phyloP scores from a whole-genome alignment of 1,140 invertebrate species.

The Portunus trituberculatus region DNA sequence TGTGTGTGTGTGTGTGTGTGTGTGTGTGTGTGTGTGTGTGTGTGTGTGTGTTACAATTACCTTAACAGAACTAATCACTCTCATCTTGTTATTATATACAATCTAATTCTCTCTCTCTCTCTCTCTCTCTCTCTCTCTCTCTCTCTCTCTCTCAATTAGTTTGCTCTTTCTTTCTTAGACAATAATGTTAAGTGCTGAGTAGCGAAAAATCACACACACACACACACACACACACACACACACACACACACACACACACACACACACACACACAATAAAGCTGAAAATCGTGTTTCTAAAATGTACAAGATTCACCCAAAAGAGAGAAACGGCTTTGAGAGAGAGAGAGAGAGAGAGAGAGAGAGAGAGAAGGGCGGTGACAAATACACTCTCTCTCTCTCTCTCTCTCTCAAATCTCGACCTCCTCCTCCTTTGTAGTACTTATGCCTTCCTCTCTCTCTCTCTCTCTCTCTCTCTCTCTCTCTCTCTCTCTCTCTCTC shows the following conservation, averaged over 20 bases:
- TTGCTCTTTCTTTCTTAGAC: neutral
- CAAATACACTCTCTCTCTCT: neutral
- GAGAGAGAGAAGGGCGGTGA: neutral
- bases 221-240: constrained; percentile 43
- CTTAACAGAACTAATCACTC: too few species aligned
- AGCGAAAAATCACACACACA: neutral
- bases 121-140: neutral
- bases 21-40: too few species aligned
- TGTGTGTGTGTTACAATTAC: neutral
- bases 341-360: neutral
- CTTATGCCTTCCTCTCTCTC: neutral
- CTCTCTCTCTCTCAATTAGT: neutral
- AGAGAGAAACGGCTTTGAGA: neutral
- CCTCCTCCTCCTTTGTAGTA: neutral
- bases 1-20: too few species aligned
- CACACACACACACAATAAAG: constrained; percentile 17
- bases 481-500: constrained; percentile 36
- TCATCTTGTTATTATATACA: neutral
- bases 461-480: constrained; percentile 21
- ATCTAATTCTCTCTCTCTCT: neutral
- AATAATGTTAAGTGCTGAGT: too few species aligned
- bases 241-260: constrained; percentile 32
- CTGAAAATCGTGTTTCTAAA: too few species aligned
- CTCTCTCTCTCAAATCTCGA: constrained; percentile 32
- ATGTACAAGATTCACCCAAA: too few species aligned